Evolutionary conservation across 2,797 vertebrate species (phyloP).

Genomic region (Halcyon leucocephala): DNA sequence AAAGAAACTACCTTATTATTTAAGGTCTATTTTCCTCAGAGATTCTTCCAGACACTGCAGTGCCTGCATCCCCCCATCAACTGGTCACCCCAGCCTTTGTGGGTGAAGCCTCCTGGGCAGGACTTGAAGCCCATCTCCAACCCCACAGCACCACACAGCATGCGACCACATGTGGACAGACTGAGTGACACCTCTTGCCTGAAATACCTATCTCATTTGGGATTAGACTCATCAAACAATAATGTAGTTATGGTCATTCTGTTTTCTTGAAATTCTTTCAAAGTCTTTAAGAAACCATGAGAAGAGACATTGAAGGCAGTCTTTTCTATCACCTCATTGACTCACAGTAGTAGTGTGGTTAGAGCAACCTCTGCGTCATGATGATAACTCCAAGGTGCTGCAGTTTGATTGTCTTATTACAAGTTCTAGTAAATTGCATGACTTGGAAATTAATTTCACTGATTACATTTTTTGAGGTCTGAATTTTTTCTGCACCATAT

Average conservation of each 20-base stretch:
- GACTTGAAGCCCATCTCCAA: neutral
- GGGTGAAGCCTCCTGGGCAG: neutral
- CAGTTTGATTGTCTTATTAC: neutral
- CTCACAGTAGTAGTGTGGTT: neutral
- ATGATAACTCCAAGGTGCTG: neutral
- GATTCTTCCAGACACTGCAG: neutral
- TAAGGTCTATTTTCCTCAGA: neutral
- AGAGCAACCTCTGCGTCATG: neutral
- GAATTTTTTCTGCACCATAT: neutral
- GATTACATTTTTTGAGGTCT: neutral
- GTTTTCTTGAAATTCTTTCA: neutral
- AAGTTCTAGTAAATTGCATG: neutral
- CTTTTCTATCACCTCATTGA: neutral
- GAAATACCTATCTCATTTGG: neutral
- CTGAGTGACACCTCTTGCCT: neutral
- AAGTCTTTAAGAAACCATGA: neutral
- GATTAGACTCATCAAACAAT: neutral
- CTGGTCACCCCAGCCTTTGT: neutral
- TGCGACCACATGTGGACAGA: neutral
- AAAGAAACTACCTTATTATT: neutral
- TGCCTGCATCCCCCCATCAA: neutral
- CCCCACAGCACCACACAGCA: accelerated
- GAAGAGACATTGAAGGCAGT: neutral
- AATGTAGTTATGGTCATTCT: accelerated
- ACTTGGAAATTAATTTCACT: neutral